Evolutionary conservation across 1,140 invertebrate genomes (phyloP).

Genomic region (Nasonia longicornis): DNA sequence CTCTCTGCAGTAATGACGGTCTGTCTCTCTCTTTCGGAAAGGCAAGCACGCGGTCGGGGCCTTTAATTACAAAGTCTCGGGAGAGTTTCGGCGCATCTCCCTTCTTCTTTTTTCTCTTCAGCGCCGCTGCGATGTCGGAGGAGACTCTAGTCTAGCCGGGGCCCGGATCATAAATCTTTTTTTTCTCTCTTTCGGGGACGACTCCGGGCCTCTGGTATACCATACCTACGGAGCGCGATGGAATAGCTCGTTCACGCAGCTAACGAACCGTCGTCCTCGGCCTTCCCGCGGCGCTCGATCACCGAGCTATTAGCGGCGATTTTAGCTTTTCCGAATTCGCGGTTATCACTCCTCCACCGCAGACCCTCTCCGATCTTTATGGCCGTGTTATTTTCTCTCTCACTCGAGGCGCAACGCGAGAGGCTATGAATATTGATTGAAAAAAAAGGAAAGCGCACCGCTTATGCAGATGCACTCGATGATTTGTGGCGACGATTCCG

Average conservation of each 20-base stretch:
- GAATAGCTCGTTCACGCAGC: conserved; percentile 21
- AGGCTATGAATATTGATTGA: too few species aligned
- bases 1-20: neutral
- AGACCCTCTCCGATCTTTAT: too few species aligned
- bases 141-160: conserved; percentile 5
- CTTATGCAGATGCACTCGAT: too few species aligned
- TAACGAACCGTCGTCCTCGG: conserved; percentile 10
- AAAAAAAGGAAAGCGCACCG: neutral
- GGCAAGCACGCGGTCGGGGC: neutral
- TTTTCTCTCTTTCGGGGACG: conserved; percentile 10
- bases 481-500: too few species aligned
- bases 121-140: neutral
- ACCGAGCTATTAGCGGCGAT: conserved; percentile 21
- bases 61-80: conserved; percentile 38
- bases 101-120: conserved; percentile 22
- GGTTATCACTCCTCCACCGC: neutral
- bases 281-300: conserved; percentile 4
- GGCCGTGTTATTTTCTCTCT: too few species aligned
- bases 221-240: neutral
- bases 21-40: neutral
- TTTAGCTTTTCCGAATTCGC: neutral
- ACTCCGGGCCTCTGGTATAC: neutral
- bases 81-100: neutral
- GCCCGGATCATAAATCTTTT: conserved; percentile 31
- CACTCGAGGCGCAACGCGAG: too few species aligned